Conservation (phyloP, 2,113 vertebrate species). For the Oreochromis tanganicae region DNA sequence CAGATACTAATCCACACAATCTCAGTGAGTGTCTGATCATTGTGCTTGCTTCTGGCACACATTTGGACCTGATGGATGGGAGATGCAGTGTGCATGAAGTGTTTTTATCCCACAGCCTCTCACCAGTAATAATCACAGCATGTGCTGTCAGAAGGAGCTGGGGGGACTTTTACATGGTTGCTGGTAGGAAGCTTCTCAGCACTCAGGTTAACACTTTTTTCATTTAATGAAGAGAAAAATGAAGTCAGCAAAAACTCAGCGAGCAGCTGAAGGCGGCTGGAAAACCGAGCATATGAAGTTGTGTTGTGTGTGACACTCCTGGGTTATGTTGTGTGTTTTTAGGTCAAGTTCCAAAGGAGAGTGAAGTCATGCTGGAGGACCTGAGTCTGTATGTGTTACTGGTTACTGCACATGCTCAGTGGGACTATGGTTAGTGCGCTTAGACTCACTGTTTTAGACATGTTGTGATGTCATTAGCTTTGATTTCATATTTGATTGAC, state of each 20-base stretch:
- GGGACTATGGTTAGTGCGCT: slow-evolving; percentile 73
- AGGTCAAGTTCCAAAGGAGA: slow-evolving; percentile 60
- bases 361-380: slow-evolving; percentile 51
- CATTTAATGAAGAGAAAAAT: not conserved
- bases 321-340: slow-evolving; percentile 4
- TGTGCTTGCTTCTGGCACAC: not conserved
- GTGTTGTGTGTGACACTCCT: not conserved
- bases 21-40: not conserved
- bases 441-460: not conserved
- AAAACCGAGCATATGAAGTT: accelerated
- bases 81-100: accelerated
- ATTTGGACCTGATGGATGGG: not conserved
- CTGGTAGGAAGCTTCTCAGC: not conserved
- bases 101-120: not conserved
- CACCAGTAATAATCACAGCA: not conserved
- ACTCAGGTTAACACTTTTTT: not conserved
- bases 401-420: slow-evolving; percentile 61
- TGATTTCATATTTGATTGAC: not conserved
- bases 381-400: slow-evolving; percentile 52
- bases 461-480: not conserved
- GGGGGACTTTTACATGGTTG: not conserved
- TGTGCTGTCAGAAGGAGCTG: not conserved
- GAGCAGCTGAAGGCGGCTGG: not conserved
- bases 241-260: accelerated
- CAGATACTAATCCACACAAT: not conserved